phyloP scores from a whole-genome alignment of 2,797 vertebrate genomes.

The Podarcis siculus region DNA sequence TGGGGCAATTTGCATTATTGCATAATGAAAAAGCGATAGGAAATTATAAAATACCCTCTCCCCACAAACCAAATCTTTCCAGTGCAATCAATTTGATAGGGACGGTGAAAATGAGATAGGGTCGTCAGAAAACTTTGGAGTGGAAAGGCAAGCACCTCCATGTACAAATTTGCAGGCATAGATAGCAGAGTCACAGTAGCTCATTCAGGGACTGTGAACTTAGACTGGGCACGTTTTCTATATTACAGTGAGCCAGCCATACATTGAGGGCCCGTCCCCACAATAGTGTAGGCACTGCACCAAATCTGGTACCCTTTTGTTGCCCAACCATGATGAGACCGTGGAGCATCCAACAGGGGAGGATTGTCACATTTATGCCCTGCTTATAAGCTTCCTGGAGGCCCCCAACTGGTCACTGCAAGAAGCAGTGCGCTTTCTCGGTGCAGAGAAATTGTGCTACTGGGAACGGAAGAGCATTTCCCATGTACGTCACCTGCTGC shows the following conservation, averaged over 20 bases:
- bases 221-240: not conserved
- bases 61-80: not conserved
- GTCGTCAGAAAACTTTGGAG: not conserved
- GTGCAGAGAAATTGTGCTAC: not conserved
- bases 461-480: not conserved
- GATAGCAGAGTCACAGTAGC: not conserved
- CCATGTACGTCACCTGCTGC: not conserved
- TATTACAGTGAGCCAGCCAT: not conserved
- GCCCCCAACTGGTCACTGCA: no score
- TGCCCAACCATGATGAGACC: not conserved
- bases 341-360: not conserved
- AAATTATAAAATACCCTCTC: not conserved
- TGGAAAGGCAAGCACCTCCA: not conserved
- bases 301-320: not conserved
- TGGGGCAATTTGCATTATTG: not conserved
- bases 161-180: not conserved
- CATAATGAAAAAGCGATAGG: not conserved
- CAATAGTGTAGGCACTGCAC: not conserved
- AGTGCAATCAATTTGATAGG: not conserved
- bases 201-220: not conserved
- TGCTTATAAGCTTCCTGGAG: not conserved
- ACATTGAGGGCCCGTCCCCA: not conserved
- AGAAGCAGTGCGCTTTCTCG: not conserved
- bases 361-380: not conserved
- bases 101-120: not conserved